phyloP scores from a whole-genome alignment of 2,888 invertebrate genomes.

The Theretra japonica region DNA sequence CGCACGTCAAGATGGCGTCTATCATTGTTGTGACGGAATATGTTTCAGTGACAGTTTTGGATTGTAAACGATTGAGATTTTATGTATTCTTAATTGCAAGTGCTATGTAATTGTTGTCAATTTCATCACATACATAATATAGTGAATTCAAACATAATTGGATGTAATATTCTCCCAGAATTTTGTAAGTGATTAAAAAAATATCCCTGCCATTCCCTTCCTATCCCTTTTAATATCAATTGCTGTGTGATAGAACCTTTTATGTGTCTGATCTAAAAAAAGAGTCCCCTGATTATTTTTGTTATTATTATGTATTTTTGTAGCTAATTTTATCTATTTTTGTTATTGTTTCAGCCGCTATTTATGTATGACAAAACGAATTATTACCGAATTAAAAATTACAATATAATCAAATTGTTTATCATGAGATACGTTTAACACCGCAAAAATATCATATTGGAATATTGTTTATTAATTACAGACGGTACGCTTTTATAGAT shows the following conservation, averaged over 20 bases:
- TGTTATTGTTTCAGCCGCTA: conserved; percentile 9
- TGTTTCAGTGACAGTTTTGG: background rate
- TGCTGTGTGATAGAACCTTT: no score
- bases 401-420: background rate
- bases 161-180: no score
- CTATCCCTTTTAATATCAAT: no score
- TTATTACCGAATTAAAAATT: conserved; percentile 22
- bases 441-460: background rate
- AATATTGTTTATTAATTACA: background rate
- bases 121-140: background rate
- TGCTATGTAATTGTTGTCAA: background rate
- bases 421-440: background rate
- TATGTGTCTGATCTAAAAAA: no score
- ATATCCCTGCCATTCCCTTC: background rate
- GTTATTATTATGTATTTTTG: background rate
- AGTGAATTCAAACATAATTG: no score
- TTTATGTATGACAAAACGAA: conserved; percentile 20
- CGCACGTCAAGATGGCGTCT: conserved; percentile 13
- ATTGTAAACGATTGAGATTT: background rate
- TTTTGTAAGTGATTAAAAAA: no score
- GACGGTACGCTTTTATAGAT: background rate
- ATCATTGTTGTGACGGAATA: conserved; percentile 25
- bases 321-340: background rate
- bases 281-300: background rate
- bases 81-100: no score